Base-by-base conservation (phyloP, 2,797 vertebrate species). In the Poecile montanus region DNA sequence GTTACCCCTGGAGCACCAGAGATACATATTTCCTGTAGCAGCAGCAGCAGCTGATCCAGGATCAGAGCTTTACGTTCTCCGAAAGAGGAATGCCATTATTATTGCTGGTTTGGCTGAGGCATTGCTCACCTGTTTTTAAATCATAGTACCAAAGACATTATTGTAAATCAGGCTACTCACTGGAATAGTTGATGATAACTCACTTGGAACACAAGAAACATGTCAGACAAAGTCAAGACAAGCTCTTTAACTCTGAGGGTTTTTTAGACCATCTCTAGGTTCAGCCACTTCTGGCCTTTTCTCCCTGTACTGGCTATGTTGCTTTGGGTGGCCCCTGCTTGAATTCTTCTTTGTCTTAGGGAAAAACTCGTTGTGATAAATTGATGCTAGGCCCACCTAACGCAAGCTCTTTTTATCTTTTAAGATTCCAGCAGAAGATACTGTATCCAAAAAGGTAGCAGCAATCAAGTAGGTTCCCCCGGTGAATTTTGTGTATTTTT, bases 341-440 rank as follows among this genome's bases (percentile, higher is more conserved):
- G 73, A 73, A 58, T 72, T 81, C 22, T 16, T 78, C 34, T 72
- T 53, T 70, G n/a, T 71, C 61, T 83, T 83, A n/a, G 11, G 7
- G 66, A 75, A 75, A 30, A 83, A 67, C 42, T 76, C n/a, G 26
- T 88, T 92, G 29, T 89, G 60, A 51, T 60, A 72, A 81, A 32
- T 42, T 53, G 13, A 65, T 27, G 19, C 11, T 9, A n/a, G 72
- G 26, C 21, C 23, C 2, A 10, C 56, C 65, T 82, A 90, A 92
- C 70, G 48, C 34, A 74, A 78, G 11, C 23, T 93, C 70, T 86
- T 65, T 91, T 77, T 97, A 13, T 89, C 61, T 97, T 40, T 94
- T 91, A 97, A 99, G 99, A 98, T 99, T 96, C 97, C 99, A 95
- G 99, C 98, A 88, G 99, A 99, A 68, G 98, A 98, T 6, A 95